Evolutionary conservation across 30 jellyfish, hydroid and myxozoan genomes (phyloP), one percentile per base, ranked within the genome.

Genomic region (Aurelia aurita): DNA sequence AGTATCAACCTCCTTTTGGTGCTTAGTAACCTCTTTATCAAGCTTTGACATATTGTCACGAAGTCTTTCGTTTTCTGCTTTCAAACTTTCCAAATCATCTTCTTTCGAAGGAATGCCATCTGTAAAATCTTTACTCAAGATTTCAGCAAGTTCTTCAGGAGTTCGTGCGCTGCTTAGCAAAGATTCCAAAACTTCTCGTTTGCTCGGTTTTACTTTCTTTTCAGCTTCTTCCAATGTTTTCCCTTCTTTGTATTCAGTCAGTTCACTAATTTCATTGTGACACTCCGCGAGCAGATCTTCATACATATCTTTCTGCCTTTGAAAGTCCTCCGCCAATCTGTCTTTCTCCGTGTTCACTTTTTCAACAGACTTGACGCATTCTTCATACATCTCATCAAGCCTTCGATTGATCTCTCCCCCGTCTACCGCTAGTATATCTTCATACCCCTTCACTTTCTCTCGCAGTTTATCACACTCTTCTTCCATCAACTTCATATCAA

Each of bases 331-430:
- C 47, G 73, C 90, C 45, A 69, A n/a, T 22, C 63, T 80, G 27
- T 53, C 88, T 45, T 77, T 82, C 51, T 78, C 89, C 26, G 6
- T 21, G 23, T 57, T 84, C 12, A 46, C 74, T 20, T 82, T 60
- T 45, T 74, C 84, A 34, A 69, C 29, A 16, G 87, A 34, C 60
- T 65, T 76, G 21, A 72, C 58, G 23, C 91, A 63, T 21, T 87
- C 82, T n/a, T 63, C 75, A 35, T 75, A 73, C 84, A 92, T 71
- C 29, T 65, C 97, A 13, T 80, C 98, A 31, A 85, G 87, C 43
- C 89, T 73, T 27, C 60, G 58, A 9, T 71, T 47, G 75, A 69
- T 72, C 51, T 81, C 91, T 1, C 49, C 85, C 10, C 85, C 96
- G 16, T 84, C 80, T 0, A 58, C 35, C 0, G 77, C 83, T 25